These are phyloP conservation scores for Drosophila prolongata DNA, from an alignment of 2,888 invertebrate genomes.

Conservation along the genomic window DNA sequence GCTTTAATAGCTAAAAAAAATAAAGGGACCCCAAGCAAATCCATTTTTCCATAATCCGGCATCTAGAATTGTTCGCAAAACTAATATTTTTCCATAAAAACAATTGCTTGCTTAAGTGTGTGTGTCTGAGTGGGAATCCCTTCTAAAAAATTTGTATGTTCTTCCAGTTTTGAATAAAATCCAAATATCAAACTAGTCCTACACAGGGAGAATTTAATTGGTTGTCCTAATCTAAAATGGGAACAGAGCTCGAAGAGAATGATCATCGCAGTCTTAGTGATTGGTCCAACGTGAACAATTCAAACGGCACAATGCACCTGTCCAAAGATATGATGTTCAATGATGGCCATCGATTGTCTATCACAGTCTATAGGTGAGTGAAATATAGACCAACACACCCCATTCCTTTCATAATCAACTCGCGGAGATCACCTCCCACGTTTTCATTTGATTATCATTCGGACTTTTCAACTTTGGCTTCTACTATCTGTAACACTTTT, in stretches of 20 bases:
- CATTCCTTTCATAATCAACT: slow-evolving; percentile 30
- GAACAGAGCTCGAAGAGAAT: slow-evolving; percentile 78
- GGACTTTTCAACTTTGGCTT: slow-evolving; percentile 57
- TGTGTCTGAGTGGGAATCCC: no score
- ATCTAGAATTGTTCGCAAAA: no score
- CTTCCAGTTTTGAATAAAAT: no score
- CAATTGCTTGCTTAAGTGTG: no score
- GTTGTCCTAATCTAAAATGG: not conserved
- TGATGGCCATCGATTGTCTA: slow-evolving; percentile 92
- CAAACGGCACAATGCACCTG: slow-evolving; percentile 81
- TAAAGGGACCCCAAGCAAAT: no score
- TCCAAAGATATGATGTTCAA: slow-evolving; percentile 93
- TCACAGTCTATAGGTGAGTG: slow-evolving; percentile 88
- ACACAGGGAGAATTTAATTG: not conserved
- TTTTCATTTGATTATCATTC: slow-evolving; percentile 14
- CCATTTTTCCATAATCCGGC: no score
- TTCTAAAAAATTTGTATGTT: no score
- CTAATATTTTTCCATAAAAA: no score
- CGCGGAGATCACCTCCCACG: slow-evolving; percentile 54
- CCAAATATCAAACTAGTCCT: no score
- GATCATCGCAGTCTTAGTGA: slow-evolving; percentile 83
- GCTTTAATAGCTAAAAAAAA: no score
- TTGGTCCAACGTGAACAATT: slow-evolving; percentile 82
- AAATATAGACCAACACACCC: not conserved
- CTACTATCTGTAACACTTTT: slow-evolving; percentile 22